Percentiles rank a stretch among this genome's conserved stretches.
phyloP scores from a whole-genome alignment of 2,113 vertebrate genomes.

The Climacteris rufus region DNA sequence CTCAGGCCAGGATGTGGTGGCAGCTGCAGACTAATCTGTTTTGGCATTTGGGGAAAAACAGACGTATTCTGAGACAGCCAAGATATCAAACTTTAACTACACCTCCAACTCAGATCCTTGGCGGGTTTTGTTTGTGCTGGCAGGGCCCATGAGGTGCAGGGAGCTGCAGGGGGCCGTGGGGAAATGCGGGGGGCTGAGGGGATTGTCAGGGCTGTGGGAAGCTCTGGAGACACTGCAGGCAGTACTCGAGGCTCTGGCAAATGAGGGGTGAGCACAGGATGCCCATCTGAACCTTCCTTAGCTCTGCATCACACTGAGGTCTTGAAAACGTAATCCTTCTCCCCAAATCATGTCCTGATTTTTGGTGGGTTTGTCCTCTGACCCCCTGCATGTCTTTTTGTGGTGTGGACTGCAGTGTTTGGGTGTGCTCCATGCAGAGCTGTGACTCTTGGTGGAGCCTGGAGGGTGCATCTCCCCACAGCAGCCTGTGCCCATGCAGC shows the following conservation, averaged over 20 bases:
- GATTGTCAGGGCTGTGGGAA: neutral
- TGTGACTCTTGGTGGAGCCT: neutral
- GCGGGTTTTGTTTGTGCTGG: neutral
- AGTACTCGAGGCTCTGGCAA: neutral
- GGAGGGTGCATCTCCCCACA: neutral
- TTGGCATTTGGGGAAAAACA: neutral
- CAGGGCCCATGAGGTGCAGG: neutral
- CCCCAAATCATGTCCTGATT: neutral
- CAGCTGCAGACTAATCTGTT: neutral
- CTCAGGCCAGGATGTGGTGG: neutral
- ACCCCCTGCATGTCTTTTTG: neutral
- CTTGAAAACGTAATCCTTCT: neutral
- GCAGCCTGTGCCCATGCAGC: neutral
- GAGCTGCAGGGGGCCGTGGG: neutral
- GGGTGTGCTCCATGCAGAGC: neutral
- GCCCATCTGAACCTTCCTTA: neutral
- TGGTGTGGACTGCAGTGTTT: neutral
- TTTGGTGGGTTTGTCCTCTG: neutral
- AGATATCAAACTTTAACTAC: neutral
- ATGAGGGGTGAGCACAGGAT: neutral
- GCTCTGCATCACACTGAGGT: no score
- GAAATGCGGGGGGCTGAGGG: no score
- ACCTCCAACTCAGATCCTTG: neutral
- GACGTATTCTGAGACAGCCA: accelerated
- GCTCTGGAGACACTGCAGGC: neutral